These are phyloP conservation scores for Drosophila sordidula DNA, from an alignment of 2,888 invertebrate species.

Conservation along the genomic window DNA sequence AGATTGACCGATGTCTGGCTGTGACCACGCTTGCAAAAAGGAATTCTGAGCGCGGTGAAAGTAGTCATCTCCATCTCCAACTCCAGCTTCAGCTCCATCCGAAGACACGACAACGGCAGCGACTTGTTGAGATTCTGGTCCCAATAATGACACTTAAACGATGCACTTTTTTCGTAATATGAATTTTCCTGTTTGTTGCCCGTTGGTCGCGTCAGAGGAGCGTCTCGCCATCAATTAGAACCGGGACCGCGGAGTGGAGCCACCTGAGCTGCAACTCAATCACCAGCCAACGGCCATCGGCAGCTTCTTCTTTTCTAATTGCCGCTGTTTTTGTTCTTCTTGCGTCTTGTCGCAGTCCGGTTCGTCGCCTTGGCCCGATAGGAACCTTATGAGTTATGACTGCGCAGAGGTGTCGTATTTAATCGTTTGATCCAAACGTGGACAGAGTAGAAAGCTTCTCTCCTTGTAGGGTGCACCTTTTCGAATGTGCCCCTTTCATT, in stretches of 20 bases:
- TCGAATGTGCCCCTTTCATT: conserved; percentile 29
- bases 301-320: conserved; percentile 65
- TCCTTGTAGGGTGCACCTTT: conserved; percentile 34
- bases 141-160: conserved; percentile 79
- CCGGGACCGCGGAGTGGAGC: conserved; percentile 40
- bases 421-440: conserved; percentile 30
- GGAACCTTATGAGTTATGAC: conserved; percentile 58
- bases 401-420: conserved; percentile 52
- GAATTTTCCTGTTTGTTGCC: conserved; percentile 75
- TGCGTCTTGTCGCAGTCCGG: conserved; percentile 27
- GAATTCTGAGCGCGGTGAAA: conserved; percentile 75
- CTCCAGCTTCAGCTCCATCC: conserved; percentile 21
- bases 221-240: conserved; percentile 69
- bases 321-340: conserved; percentile 58
- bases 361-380: conserved; percentile 17
- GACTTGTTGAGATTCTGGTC: conserved; percentile 78
- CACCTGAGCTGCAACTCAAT: conserved; percentile 78
- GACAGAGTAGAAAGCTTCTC: conserved; percentile 56
- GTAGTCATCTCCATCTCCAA: conserved; percentile 67
- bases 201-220: conserved; percentile 46
- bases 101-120: conserved; percentile 56
- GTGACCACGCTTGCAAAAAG: conserved; percentile 47
- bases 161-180: conserved; percentile 78
- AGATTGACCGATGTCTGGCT: conserved; percentile 72
- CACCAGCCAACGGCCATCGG: conserved; percentile 62